These are phyloP conservation scores for Hyaena hyaena DNA, from an alignment of 2,113 vertebrate genomes.

Conservation along the genomic window DNA sequence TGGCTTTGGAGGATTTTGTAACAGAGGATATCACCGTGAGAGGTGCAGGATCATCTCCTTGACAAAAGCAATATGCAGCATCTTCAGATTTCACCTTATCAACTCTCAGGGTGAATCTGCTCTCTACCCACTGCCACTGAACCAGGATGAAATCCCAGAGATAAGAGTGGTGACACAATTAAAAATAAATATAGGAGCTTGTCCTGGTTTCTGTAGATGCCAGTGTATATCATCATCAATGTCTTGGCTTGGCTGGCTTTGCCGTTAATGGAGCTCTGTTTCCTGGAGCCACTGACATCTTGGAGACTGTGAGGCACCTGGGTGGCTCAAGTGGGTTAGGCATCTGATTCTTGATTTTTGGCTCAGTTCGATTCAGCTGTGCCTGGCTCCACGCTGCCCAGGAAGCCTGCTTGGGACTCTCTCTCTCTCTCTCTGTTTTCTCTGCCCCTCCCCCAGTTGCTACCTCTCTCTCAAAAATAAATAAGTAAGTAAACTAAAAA, in stretches of 20 bases:
- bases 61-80: not conserved
- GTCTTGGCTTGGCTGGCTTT: not conserved
- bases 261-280: not conserved
- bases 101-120: not conserved
- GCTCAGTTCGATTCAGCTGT: too few relatives aligned
- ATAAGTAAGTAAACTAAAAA: too few relatives aligned
- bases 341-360: too few relatives aligned
- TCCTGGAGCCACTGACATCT: not conserved
- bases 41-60: not conserved
- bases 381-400: too few relatives aligned
- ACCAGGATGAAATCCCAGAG: not conserved
- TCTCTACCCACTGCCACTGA: conserved; percentile 2
- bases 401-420: too few relatives aligned
- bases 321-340: too few relatives aligned
- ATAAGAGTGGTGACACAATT: not conserved
- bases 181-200: not conserved
- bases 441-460: too few relatives aligned
- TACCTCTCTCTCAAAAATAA: too few relatives aligned
- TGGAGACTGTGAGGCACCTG: too few relatives aligned
- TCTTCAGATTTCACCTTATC: not conserved
- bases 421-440: too few relatives aligned
- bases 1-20: not conserved
- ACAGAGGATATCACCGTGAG: not conserved
- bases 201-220: conserved; percentile 12
- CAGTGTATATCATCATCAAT: not conserved